phyloP scores from a whole-genome alignment of 2,888 invertebrate genomes.

The Yponomeuta sedellus region DNA sequence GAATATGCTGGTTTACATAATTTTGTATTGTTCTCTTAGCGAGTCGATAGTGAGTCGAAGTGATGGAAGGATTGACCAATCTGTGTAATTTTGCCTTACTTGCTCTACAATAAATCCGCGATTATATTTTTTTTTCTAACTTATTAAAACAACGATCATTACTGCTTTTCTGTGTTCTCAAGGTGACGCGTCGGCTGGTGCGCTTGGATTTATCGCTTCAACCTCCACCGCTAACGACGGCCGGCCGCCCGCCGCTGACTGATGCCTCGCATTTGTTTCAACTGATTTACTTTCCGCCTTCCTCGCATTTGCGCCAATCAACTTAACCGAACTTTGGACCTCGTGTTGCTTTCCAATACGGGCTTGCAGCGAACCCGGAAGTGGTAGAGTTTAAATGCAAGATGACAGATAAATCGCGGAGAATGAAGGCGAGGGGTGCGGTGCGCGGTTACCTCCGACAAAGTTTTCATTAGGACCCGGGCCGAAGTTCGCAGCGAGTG shows the following conservation, averaged over 20 bases:
- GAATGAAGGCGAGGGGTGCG: conserved; percentile 18
- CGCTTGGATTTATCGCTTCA: conserved; percentile 59
- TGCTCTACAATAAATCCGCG: no score
- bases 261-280: conserved; percentile 71
- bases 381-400: conserved; percentile 5
- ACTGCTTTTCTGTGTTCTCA: conserved; percentile 49
- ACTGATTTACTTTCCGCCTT: conserved; percentile 66
- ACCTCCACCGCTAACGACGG: conserved; percentile 69
- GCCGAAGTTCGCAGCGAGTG: conserved; percentile 66
- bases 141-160: conserved; percentile 11
- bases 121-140: not conserved
- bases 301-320: conserved; percentile 45
- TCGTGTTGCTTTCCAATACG: conserved; percentile 19
- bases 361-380: not conserved
- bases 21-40: no score
- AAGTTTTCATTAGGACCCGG: conserved; percentile 65
- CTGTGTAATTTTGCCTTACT: no score
- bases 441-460: conserved; percentile 46
- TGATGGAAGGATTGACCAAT: no score
- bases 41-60: no score
- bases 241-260: conserved; percentile 48
- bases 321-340: conserved; percentile 37
- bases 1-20: no score
- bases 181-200: conserved; percentile 43
- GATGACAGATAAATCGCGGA: conserved; percentile 10